phyloP scores from a whole-genome alignment of 1,140 invertebrate species.

The Bombus confusus region DNA sequence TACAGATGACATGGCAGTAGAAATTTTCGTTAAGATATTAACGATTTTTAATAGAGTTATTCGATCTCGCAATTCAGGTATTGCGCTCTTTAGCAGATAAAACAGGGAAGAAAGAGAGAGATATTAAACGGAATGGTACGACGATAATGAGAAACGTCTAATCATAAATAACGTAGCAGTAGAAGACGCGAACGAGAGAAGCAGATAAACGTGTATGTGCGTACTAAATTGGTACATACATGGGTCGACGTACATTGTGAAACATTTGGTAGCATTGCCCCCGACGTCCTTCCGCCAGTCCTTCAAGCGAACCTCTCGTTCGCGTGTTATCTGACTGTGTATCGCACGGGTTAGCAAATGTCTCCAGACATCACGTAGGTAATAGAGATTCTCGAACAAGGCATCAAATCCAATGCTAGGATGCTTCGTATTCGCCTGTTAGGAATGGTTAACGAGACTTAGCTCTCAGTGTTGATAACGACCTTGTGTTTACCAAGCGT shows the following conservation, averaged over 20 bases:
- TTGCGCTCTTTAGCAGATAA: too few relatives aligned
- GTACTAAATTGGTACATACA: conserved; percentile 40
- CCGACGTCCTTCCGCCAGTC: conserved; percentile 50
- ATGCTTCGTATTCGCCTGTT: conserved; percentile 68
- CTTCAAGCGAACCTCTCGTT: conserved; percentile 56
- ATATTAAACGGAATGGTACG: neutral
- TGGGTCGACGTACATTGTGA: conserved; percentile 30
- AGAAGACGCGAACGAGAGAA: conserved; percentile 21
- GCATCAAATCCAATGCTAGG: conserved; percentile 68
- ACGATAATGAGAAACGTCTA: conserved; percentile 54
- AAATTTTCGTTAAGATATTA: neutral
- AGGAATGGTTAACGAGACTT: conserved; percentile 70
- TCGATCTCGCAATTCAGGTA: neutral
- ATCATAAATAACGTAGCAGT: conserved; percentile 53
- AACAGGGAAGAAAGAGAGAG: too few relatives aligned
- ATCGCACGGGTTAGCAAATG: conserved; percentile 67
- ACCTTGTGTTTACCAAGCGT: conserved; percentile 65
- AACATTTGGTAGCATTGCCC: conserved; percentile 54
- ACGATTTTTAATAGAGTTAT: neutral
- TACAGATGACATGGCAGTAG: neutral
- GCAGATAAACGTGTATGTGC: conserved; percentile 11
- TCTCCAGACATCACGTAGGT: conserved; percentile 67
- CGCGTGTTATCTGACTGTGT: conserved; percentile 65
- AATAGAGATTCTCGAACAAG: conserved; percentile 60
- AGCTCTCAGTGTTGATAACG: conserved; percentile 64